Conservation (phyloP, 2,888 invertebrate species). For the Dendrolimus pini region DNA sequence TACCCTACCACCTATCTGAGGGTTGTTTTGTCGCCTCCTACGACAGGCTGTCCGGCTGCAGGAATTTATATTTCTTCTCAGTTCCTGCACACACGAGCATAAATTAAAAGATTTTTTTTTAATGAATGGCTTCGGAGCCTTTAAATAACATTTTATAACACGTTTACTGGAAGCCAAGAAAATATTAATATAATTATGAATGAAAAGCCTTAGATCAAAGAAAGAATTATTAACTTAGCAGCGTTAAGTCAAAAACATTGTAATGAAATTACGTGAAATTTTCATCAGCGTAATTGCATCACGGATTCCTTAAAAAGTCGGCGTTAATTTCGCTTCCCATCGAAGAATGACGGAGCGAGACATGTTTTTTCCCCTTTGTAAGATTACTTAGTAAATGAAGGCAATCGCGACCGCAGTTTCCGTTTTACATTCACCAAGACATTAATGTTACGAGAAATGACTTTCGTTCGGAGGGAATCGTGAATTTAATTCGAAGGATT, state of each 20-base stretch:
- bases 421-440: conserved; percentile 7
- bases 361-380: conserved; percentile 7
- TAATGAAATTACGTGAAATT: background rate
- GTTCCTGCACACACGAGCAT: no score
- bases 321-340: conserved; percentile 9
- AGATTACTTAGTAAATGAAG: conserved; percentile 8
- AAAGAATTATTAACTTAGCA: background rate
- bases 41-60: no score
- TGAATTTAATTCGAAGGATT: background rate
- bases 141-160: no score
- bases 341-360: conserved; percentile 8
- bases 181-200: no score
- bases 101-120: no score
- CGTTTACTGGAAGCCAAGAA: no score
- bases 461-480: background rate
- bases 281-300: conserved; percentile 1
- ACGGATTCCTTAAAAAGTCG: conserved; percentile 7
- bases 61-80: no score
- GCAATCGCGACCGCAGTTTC: conserved; percentile 6
- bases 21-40: no score
- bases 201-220: no score
- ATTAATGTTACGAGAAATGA: conserved; percentile 4
- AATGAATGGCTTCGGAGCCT: no score
- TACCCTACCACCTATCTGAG: no score
- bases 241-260: background rate